Evolutionary conservation across 2,113 vertebrate species (phyloP), one percentile per base, ranked within the genome.

Genomic region (Pterocles gutturalis): DNA sequence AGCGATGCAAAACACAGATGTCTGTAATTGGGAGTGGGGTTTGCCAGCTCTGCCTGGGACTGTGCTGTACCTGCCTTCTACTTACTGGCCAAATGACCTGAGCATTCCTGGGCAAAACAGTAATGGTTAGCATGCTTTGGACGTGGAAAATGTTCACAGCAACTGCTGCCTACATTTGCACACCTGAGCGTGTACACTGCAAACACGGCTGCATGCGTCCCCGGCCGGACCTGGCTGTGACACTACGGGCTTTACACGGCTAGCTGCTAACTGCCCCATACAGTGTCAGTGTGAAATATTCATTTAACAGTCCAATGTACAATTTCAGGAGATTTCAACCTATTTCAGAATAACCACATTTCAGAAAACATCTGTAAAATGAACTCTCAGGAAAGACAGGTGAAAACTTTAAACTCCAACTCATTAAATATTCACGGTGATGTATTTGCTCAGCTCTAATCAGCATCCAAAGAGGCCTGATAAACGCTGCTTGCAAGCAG

Each of bases 381-480:
- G 20, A 92, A 62, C 22, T 71, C 41, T 90, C 48, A 89, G 48
- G 73, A 76, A 96, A 91, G 48, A 76, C 13, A 21, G 0, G 8
- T 82, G 73, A 93, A 95, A 93, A 93, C 65, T 67, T 58, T 55
- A 89, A 94, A 67, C 25, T 25, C 2, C 22, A 73, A 33, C 26
- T 90, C 38, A 53, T 87, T 89, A 83, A 86, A 86, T 79, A 90
- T 79, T 96, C 93, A 79, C 11, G 0, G 48, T 83, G 69, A 80
- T 72, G 11, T 94, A 83, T 92, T 97, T 91, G 62, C 64, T 86
- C 45, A 64, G 62, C 48, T 95, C 58, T 89, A 83, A 91, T 80
- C 71, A 70, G 76, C 0, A 0, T 77, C 41, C 33, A 0, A 91
- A 89, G 58, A 76, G 41, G 72, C 49, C 24, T 83, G 71, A 87